Evolutionary conservation across 64 coral and sea anemone genomes (phyloP), one percentile per base, ranked within the genome.

Genomic region (Astreopora myriophthalma): DNA sequence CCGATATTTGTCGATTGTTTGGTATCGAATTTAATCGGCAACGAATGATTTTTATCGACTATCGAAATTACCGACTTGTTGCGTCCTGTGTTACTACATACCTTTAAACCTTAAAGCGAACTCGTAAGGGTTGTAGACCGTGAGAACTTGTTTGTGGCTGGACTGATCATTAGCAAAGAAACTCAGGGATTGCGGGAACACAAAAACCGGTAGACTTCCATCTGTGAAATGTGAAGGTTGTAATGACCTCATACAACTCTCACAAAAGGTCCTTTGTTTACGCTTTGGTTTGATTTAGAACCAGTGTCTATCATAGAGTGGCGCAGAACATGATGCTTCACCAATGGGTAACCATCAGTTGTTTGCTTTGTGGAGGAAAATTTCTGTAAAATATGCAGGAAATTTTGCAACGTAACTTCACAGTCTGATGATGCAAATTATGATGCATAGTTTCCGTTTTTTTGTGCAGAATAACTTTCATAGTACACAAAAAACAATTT

Each of bases 41-140:
- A n/a, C n/a, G n/a, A n/a, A n/a, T n/a, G n/a, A n/a, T n/a, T n/a
- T n/a, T n/a, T n/a, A n/a, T n/a, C n/a, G n/a, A n/a, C n/a, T n/a
- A n/a, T n/a, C n/a, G n/a, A n/a, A n/a, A n/a, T n/a, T n/a, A n/a
- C n/a, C n/a, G n/a, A n/a, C n/a, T n/a, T n/a, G n/a, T n/a, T n/a
- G n/a, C n/a, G n/a, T n/a, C n/a, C n/a, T n/a, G n/a, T n/a, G n/a
- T n/a, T n/a, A 31, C 10, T 49, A 7, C 38, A 38, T 88, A 98
- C 97, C 97, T 99, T 99, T 99, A 79, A 99, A 99, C 13, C 91
- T 90, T 23, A 99, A 68, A 36, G 82, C 65, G 95, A 99, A 99
- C 48, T 92, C 90, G 85, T 99, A 99, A 40, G 97, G 97, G 34
- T 99, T 99, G 68, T 99, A 99, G n/a, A 99, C 97, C 34, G 97